phyloP scores from a whole-genome alignment of 1,140 invertebrate species.

The Lordiphosa clarofinis region DNA sequence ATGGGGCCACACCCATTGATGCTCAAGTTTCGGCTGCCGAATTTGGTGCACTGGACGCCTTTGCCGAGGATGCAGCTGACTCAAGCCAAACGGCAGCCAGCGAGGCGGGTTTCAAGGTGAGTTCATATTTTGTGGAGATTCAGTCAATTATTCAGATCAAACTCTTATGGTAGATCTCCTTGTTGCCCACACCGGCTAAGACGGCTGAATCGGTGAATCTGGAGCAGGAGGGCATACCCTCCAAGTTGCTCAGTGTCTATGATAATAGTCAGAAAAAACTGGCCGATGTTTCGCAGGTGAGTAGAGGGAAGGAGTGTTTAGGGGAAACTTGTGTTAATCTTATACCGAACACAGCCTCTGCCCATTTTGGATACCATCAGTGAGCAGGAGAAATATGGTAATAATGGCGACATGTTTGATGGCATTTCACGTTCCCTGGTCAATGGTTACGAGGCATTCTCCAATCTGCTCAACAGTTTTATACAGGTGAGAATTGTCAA shows the following conservation, averaged over 20 bases:
- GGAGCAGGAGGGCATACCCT: slow-evolving; percentile 69
- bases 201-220: slow-evolving; percentile 72
- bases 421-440: slow-evolving; percentile 81
- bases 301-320: not conserved
- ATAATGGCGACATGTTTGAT: slow-evolving; percentile 81
- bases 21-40: slow-evolving; percentile 54
- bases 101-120: slow-evolving; percentile 63
- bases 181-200: slow-evolving; percentile 54
- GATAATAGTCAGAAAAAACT: slow-evolving; percentile 70
- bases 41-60: slow-evolving; percentile 56
- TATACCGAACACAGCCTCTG: slow-evolving; percentile 67
- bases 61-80: slow-evolving; percentile 51
- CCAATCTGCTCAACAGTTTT: slow-evolving; percentile 81
- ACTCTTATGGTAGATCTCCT: slow-evolving; percentile 46
- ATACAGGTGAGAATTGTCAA: too few species aligned
- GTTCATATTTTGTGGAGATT: not conserved
- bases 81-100: slow-evolving; percentile 38
- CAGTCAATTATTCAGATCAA: too few species aligned
- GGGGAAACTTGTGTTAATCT: too few species aligned
- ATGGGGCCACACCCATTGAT: slow-evolving; percentile 65
- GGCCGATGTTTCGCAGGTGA: slow-evolving; percentile 61
- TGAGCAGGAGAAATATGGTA: slow-evolving; percentile 83
- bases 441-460: slow-evolving; percentile 81
- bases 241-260: slow-evolving; percentile 65
- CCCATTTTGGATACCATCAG: slow-evolving; percentile 82